These are phyloP conservation scores for Ectemnius lituratus DNA, from an alignment of 2,888 invertebrate genomes.

Conservation along the genomic window DNA sequence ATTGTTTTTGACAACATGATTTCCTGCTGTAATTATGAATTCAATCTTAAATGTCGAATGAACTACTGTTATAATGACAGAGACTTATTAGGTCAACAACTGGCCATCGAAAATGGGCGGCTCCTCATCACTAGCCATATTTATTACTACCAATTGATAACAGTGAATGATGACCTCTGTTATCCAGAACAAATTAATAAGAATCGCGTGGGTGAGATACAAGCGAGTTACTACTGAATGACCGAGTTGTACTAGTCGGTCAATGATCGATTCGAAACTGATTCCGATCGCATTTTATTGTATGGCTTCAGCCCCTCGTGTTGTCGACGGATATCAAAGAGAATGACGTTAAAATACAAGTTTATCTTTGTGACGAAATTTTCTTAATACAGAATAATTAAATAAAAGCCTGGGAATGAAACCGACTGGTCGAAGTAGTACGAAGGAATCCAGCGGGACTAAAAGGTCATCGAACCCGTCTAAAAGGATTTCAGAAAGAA, in stretches of 20 bases:
- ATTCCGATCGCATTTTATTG: constrained; percentile 12
- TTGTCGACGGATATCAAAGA: background rate
- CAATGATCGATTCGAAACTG: constrained; percentile 12
- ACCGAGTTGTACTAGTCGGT: background rate
- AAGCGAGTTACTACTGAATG: background rate
- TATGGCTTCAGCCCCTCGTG: background rate
- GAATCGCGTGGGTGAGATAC: background rate
- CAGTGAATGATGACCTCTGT: constrained; percentile 20
- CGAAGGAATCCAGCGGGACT: background rate
- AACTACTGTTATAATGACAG: background rate
- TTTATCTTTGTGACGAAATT: background rate
- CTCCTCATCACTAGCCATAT: background rate
- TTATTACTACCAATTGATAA: constrained; percentile 27
- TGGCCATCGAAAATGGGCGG: constrained; percentile 7
- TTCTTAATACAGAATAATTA: background rate
- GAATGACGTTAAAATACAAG: background rate
- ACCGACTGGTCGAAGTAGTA: no score
- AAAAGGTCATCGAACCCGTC: constrained; percentile 8
- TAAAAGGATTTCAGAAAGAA: background rate
- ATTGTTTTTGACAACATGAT: background rate
- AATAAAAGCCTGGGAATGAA: no score
- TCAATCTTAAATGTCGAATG: background rate
- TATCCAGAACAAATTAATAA: constrained; percentile 12
- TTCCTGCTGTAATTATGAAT: background rate
- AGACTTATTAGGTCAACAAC: constrained; percentile 1